A percentile compares a stretch with the other conserved stretches of the same genome.
Evolutionary conservation across 2,797 vertebrate species (phyloP).

Genomic region (Xiphorhynchus erythropygius): DNA sequence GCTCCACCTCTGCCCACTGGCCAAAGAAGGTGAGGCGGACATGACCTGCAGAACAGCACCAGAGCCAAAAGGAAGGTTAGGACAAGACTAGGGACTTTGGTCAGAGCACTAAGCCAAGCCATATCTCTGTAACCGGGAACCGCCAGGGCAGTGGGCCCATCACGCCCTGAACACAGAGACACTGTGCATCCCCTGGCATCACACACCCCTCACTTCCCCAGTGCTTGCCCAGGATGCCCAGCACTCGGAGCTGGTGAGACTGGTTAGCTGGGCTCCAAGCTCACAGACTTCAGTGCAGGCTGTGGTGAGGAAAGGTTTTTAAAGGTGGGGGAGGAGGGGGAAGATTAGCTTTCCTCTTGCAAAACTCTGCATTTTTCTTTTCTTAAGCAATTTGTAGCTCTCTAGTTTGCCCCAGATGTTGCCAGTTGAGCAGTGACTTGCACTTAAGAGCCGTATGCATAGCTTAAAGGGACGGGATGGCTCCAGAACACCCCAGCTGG

Average conservation of each 20-base stretch:
- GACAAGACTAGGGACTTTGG: background rate
- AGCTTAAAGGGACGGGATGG: background rate
- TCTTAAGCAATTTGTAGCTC: background rate
- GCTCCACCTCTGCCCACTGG: constrained; percentile 97
- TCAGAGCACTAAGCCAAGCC: background rate
- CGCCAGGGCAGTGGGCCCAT: background rate
- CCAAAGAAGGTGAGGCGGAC: constrained; percentile 93
- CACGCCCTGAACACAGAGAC: background rate
- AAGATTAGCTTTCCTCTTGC: background rate
- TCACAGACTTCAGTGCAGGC: background rate
- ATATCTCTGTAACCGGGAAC: background rate
- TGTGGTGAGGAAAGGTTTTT: background rate
- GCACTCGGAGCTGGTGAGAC: background rate
- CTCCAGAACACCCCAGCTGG: background rate
- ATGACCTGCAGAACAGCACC: constrained; percentile 80
- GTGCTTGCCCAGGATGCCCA: background rate
- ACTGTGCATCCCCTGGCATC: background rate
- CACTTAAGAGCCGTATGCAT: background rate
- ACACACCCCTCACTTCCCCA: fast-evolving
- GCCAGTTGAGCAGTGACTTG: background rate
- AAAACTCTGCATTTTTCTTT: background rate
- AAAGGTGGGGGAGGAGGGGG: background rate
- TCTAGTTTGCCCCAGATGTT: background rate
- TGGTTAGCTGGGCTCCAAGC: background rate
- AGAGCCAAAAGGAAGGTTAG: background rate